These are phyloP conservation scores for Leuctra nigra DNA, from an alignment of 2,888 invertebrate genomes.

Conservation along the genomic window DNA sequence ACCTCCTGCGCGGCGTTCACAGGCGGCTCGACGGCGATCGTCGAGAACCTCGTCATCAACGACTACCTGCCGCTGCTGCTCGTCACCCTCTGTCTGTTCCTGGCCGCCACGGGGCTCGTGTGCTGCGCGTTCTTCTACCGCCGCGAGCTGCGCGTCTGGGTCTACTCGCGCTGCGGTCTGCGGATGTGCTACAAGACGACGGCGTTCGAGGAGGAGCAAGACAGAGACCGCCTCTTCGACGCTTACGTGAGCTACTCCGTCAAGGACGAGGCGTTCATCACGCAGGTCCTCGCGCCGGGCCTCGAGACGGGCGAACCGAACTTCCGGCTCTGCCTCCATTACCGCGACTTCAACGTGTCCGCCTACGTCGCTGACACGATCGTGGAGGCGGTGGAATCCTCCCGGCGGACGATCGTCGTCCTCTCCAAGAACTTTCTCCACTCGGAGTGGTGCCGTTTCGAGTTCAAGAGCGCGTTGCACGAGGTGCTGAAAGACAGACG, in stretches of 20 bases:
- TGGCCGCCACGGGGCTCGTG: conserved; percentile 66
- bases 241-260: conserved; percentile 93
- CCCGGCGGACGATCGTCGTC: conserved; percentile 82
- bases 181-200: conserved; percentile 80
- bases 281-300: conserved; percentile 79
- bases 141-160: conserved; percentile 75
- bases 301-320: conserved; percentile 70
- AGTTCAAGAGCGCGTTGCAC: conserved; percentile 89
- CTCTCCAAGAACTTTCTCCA: conserved; percentile 88
- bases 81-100: conserved; percentile 69
- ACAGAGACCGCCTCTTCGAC: conserved; percentile 75
- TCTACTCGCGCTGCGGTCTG: conserved; percentile 77
- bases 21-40: conserved; percentile 55
- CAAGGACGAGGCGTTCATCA: conserved; percentile 87
- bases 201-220: conserved; percentile 70
- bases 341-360: conserved; percentile 83
- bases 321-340: conserved; percentile 84
- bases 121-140: conserved; percentile 76
- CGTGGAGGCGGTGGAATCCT: conserved; percentile 85
- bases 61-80: conserved; percentile 73
- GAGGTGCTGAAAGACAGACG: conserved; percentile 82
- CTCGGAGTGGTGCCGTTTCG: conserved; percentile 92
- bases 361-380: conserved; percentile 89
- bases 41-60: conserved; percentile 70
- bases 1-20: conserved; percentile 68